phyloP scores from a whole-genome alignment of 2,888 invertebrate species.

The Protula sp. region DNA sequence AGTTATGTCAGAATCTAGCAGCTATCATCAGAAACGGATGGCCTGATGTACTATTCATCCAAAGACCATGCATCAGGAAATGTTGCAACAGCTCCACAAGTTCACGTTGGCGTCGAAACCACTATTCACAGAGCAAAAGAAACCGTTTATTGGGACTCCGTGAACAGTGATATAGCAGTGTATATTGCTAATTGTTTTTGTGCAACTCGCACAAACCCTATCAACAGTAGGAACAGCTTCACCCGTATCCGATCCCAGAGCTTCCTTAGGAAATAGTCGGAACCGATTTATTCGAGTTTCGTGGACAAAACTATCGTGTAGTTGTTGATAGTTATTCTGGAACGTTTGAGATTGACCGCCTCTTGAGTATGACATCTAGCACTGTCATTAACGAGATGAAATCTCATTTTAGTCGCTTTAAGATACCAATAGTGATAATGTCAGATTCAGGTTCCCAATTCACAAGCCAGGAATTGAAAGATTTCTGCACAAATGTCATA shows the following conservation, averaged over 20 bases:
- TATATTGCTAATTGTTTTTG: constrained; percentile 1
- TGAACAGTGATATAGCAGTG: neutral
- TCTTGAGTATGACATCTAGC: constrained; percentile 11
- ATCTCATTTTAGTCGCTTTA: neutral
- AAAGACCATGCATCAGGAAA: constrained; percentile 1
- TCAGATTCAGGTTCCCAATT: neutral
- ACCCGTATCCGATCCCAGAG: constrained; percentile 11
- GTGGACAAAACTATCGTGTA: constrained; percentile 19
- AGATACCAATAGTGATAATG: neutral
- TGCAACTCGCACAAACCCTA: neutral
- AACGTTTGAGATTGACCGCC: constrained; percentile 20
- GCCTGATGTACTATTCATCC: constrained; percentile 19
- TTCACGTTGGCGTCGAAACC: constrained; percentile 5
- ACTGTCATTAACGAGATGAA: constrained; percentile 12
- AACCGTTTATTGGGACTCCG: neutral
- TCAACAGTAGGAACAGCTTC: constrained; percentile 6
- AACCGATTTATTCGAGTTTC: constrained; percentile 21
- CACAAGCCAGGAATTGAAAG: neutral
- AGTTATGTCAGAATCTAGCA: neutral
- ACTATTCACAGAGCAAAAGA: constrained; percentile 3
- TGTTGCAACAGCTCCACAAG: neutral
- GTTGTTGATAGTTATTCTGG: constrained; percentile 19
- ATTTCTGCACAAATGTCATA: neutral
- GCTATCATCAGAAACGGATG: constrained; percentile 12
- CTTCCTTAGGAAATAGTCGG: constrained; percentile 25